Evolutionary conservation across 2,797 vertebrate species (phyloP).

Genomic region (Eurystomus glaucurus): DNA sequence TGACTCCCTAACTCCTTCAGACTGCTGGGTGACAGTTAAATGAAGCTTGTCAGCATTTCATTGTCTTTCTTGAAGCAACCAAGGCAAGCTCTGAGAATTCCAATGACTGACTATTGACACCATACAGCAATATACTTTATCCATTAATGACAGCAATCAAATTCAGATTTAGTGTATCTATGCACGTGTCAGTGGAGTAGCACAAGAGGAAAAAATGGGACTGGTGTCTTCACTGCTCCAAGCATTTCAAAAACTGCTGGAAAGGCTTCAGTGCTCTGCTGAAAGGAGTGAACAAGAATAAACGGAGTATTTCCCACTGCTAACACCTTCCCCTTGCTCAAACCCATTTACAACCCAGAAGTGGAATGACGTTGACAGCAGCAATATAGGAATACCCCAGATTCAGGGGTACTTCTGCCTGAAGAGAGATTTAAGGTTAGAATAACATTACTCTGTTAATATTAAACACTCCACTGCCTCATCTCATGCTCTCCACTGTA

Average conservation of each 20-base stretch:
- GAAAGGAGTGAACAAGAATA: neutral
- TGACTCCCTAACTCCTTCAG: neutral
- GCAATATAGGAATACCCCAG: neutral
- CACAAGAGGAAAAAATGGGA: neutral
- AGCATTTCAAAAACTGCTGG: neutral
- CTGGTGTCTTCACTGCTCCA: neutral
- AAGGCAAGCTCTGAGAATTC: neutral
- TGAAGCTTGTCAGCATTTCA: neutral
- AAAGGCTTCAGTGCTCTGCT: neutral
- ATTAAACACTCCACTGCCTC: constrained; percentile 1
- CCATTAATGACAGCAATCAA: neutral
- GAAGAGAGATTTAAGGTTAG: constrained; percentile 23
- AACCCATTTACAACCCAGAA: neutral
- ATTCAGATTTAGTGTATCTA: neutral
- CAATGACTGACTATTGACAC: neutral
- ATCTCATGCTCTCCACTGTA: neutral
- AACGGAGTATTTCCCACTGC: neutral
- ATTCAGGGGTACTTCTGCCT: neutral
- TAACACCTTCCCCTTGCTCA: neutral
- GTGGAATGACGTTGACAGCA: neutral
- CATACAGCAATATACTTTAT: neutral
- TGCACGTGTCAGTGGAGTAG: accelerated
- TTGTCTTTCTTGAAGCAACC: neutral
- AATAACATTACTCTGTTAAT: neutral
- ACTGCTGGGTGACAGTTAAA: accelerated